A percentile compares a stretch with the other conserved stretches of the same genome.
Evolutionary conservation across 1,140 invertebrate species (phyloP).

Genomic region (Drosophila pallidifrons): DNA sequence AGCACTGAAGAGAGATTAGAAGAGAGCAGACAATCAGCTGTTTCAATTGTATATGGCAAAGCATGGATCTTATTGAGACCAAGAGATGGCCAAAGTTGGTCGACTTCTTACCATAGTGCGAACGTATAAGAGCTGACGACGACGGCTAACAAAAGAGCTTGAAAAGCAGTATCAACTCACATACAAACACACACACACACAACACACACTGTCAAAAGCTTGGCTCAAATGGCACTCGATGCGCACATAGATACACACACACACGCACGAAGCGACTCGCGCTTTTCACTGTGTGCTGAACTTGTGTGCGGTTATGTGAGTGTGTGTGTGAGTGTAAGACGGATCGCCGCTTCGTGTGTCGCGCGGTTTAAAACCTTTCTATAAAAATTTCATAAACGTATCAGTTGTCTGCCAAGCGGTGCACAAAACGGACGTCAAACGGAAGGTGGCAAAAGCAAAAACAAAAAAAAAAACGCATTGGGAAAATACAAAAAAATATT

Average conservation of each 20-base stretch:
- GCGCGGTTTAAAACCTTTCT: slow-evolving; percentile 77
- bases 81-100: slow-evolving; percentile 28
- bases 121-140: slow-evolving; percentile 26
- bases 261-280: neutral
- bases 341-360: slow-evolving; percentile 38
- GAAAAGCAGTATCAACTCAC: slow-evolving; percentile 27
- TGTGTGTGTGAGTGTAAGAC: slow-evolving; percentile 43
- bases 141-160: slow-evolving; percentile 31
- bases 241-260: slow-evolving; percentile 46
- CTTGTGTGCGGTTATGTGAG: neutral
- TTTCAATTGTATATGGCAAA: slow-evolving; percentile 22
- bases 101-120: slow-evolving; percentile 16
- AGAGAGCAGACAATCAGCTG: slow-evolving; percentile 45
- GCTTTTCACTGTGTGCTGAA: neutral
- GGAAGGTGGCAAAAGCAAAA: slow-evolving; percentile 48
- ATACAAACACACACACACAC: slow-evolving; percentile 33
- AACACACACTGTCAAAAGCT: slow-evolving; percentile 46
- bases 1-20: slow-evolving; percentile 10
- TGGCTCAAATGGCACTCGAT: slow-evolving; percentile 54
- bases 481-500: slow-evolving; percentile 17
- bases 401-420: slow-evolving; percentile 84
- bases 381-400: slow-evolving; percentile 81
- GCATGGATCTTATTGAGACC: slow-evolving; percentile 26
- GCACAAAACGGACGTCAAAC: slow-evolving; percentile 79
- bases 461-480: slow-evolving; percentile 2